A percentile compares a stretch with the other conserved stretches of the same genome.
These are phyloP conservation scores for Centropus bengalensis DNA, from an alignment of 2,113 vertebrate species.

Conservation along the genomic window DNA sequence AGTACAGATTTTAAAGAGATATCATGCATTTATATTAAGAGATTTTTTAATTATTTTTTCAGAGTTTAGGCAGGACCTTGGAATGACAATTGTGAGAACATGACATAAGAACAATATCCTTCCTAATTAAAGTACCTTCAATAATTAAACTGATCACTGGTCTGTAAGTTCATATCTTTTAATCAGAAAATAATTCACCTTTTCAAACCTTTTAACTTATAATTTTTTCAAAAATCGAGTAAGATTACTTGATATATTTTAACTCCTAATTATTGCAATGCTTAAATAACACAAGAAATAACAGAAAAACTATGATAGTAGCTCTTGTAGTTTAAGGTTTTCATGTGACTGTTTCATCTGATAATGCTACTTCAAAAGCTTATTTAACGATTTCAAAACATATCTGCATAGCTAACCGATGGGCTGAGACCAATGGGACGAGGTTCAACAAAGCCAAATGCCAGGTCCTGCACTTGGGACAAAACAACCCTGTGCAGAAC, in stretches of 20 bases:
- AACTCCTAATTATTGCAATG: not conserved
- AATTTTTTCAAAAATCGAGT: not conserved
- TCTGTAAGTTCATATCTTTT: not conserved
- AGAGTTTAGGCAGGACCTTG: not conserved
- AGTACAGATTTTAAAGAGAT: conserved; percentile 56
- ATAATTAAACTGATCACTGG: not conserved
- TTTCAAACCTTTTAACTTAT: not conserved
- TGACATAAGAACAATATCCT: not conserved
- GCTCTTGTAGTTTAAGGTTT: not conserved
- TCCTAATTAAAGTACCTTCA: not conserved
- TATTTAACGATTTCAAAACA: not conserved
- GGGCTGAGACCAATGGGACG: no score
- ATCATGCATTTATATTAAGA: not conserved
- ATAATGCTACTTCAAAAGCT: conserved; percentile 34
- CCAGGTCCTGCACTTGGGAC: no score
- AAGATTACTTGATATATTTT: not conserved
- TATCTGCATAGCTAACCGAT: not conserved
- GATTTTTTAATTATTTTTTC: not conserved
- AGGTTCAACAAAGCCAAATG: no score
- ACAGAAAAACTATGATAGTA: not conserved
- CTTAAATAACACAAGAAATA: not conserved
- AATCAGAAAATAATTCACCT: not conserved
- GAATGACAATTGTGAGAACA: not conserved
- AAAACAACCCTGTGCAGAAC: no score
- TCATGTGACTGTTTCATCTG: conserved; percentile 2